phyloP scores from a whole-genome alignment of 1,140 invertebrate species.

The Bombus consobrinus region DNA sequence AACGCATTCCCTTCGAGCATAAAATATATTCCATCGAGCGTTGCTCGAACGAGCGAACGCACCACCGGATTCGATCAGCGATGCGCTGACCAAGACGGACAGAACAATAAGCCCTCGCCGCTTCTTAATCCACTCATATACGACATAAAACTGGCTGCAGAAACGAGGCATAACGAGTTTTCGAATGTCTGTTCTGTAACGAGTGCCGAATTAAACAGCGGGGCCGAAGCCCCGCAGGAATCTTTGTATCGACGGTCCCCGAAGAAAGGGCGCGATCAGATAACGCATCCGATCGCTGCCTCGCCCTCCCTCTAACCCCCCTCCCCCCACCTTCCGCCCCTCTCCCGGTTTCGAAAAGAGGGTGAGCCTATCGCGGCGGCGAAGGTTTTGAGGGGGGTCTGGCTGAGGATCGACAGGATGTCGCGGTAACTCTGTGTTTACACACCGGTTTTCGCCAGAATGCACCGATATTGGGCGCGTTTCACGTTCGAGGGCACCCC shows the following conservation, averaged over 20 bases:
- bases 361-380: too few species aligned
- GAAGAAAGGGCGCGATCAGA: slow-evolving; percentile 52
- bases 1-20: background rate
- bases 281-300: slow-evolving; percentile 44
- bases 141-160: slow-evolving; percentile 25
- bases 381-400: background rate
- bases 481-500: slow-evolving; percentile 51
- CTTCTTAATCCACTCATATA: slow-evolving; percentile 45
- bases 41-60: background rate
- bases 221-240: background rate
- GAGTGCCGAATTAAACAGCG: slow-evolving; percentile 40
- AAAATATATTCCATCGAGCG: slow-evolving; percentile 16
- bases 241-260: slow-evolving; percentile 1
- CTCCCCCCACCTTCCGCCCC: rapidly evolving
- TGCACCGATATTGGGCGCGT: slow-evolving; percentile 66
- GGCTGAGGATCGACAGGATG: slow-evolving; percentile 71
- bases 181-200: slow-evolving; percentile 22
- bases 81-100: slow-evolving; percentile 1
- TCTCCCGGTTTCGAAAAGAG: too few species aligned
- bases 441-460: slow-evolving; percentile 75
- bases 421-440: slow-evolving; percentile 71
- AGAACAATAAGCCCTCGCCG: slow-evolving; percentile 32
- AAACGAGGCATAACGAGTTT: slow-evolving; percentile 13
- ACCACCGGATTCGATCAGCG: slow-evolving; percentile 16
- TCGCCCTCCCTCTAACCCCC: rapidly evolving